Conservation (phyloP, 2,888 invertebrate genomes). For the Drosophila multiciliata region DNA sequence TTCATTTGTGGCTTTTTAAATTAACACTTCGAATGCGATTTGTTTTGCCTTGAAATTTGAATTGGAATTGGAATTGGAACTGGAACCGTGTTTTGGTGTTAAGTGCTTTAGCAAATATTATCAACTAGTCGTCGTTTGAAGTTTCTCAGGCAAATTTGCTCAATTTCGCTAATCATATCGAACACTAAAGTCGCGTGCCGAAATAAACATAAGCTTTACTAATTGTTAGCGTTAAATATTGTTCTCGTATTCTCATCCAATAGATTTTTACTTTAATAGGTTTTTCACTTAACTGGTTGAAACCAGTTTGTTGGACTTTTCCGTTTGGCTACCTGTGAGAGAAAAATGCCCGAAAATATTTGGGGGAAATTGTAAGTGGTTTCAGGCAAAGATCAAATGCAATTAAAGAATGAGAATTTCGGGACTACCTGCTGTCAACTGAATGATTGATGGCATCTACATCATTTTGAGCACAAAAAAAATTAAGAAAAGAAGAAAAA, state of each 20-base stretch:
- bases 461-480: background rate
- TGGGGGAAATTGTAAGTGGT: conserved; percentile 4
- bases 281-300: conserved; percentile 2
- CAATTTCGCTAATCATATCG: conserved; percentile 34
- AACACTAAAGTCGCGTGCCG: conserved; percentile 42
- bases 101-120: conserved; percentile 42
- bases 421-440: conserved; percentile 35
- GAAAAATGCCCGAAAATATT: background rate
- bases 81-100: conserved; percentile 39
- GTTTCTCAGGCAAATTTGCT: conserved; percentile 17
- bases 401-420: conserved; percentile 11
- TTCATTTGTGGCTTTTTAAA: background rate
- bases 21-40: conserved; percentile 33
- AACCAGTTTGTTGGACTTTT: conserved; percentile 36
- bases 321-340: conserved; percentile 27
- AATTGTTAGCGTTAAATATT: conserved; percentile 21
- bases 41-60: conserved; percentile 15
- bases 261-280: background rate
- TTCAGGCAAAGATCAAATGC: conserved; percentile 6
- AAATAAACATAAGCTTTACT: conserved; percentile 29
- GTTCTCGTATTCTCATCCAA: conserved; percentile 1
- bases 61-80: conserved; percentile 24
- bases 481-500: background rate
- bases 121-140: background rate
- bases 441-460: conserved; percentile 3